Evolutionary conservation across 1,140 invertebrate genomes (phyloP), one percentile per base, ranked within the genome.

Genomic region (Trichoplusia ni): DNA sequence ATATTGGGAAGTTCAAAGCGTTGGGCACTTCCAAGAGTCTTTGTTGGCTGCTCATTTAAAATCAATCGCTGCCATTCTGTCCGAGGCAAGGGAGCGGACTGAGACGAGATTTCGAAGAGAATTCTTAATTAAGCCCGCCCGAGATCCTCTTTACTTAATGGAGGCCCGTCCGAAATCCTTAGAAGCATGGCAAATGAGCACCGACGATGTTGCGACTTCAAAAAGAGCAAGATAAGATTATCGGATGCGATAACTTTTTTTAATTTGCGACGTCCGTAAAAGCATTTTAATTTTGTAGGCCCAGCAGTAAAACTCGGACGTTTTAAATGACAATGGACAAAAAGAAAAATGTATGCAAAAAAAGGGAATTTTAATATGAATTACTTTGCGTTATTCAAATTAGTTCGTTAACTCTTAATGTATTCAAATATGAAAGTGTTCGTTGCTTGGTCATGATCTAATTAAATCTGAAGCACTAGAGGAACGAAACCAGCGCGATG

Each of bases 51-150:
- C 80, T 86, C 84, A 86, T 88, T 90, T 83, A 88, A 84, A 90
- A 88, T 87, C 85, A 88, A 90, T 90, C 79, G 86, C 69, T 64
- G 77, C 80, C 73, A 79, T 88, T 82, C 75, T 73, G 72, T 77
- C 64, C 71, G 66, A 72, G 75, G 76, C 71, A 64, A 72, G 75
- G 76, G 77, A 78, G 62, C 75, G 74, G 40, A 60, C 71, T 62
- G 67, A 72, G 73, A 72, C 78, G 81, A 79, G 78, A 88, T 85
- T 90, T 86, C 73, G 74, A 69, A 88, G 84, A 73, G 85, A 90
- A 88, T 86, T 82, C 82, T 81, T 88, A 90, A 90, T 90, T 90
- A 90, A 90, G 82, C 77, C 71, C 67, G 73, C 69, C 65, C 66
- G 75, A 81, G 71, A 80, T 85, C 81, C 82, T 89, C 80, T 84